Evolutionary conservation across 2,797 vertebrate genomes (phyloP).

Genomic region (Spinibarbus caldwelli): DNA sequence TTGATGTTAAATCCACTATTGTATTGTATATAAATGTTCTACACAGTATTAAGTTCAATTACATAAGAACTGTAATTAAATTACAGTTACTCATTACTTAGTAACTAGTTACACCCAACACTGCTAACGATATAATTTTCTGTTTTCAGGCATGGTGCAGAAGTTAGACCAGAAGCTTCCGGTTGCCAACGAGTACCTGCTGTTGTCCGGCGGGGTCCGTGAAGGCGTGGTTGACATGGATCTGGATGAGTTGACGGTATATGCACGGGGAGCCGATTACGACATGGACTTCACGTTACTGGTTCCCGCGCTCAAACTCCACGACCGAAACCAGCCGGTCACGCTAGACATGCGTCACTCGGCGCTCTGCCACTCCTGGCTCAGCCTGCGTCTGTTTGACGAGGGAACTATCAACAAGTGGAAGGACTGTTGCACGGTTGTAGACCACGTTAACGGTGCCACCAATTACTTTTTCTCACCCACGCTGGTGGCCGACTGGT

Average conservation of each 20-base stretch:
- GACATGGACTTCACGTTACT: constrained; percentile 98
- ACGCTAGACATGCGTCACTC: constrained; percentile 97
- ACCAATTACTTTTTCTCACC: constrained; percentile 98
- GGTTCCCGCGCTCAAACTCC: constrained; percentile 93
- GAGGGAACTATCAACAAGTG: constrained; percentile 93
- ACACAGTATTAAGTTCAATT: too few species aligned
- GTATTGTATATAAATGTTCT: too few species aligned
- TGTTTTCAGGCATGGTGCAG: constrained; percentile 92
- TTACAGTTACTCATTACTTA: too few species aligned
- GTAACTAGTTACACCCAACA: too few species aligned
- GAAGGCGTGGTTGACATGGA: constrained; percentile 97
- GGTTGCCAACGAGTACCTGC: constrained; percentile 94
- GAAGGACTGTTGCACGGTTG: constrained; percentile 95
- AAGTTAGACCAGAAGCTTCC: constrained; percentile 98
- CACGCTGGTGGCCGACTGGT: constrained; percentile 93
- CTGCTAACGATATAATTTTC: neutral
- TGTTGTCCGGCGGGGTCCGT: constrained; percentile 90
- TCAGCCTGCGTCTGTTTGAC: constrained; percentile 93
- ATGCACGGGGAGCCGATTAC: constrained; percentile 91
- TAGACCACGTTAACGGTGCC: constrained; percentile 89
- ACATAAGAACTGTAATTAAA: too few species aligned
- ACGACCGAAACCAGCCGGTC: constrained; percentile 96
- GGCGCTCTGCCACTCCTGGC: constrained; percentile 94
- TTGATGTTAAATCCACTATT: too few species aligned
- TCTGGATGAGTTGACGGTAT: constrained; percentile 89